Evolutionary conservation across 2,113 vertebrate species (phyloP).

Genomic region (Anoura caudifer): DNA sequence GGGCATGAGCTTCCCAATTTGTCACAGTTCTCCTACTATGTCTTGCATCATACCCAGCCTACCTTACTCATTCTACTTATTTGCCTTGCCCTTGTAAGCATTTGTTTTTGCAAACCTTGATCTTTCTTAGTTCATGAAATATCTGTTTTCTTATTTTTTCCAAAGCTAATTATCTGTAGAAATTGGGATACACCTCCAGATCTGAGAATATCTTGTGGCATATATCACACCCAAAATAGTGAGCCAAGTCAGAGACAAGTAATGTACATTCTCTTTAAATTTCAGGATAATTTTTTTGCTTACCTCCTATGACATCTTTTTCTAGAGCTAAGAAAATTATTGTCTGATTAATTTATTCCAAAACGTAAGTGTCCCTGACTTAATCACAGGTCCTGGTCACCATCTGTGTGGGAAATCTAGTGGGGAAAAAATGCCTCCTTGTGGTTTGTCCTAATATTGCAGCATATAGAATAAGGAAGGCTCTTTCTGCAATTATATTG

Average conservation of each 20-base stretch:
- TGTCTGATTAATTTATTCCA: not conserved
- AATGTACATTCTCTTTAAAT: not conserved
- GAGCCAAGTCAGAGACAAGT: not conserved
- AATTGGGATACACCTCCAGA: not conserved
- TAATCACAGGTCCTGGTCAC: not conserved
- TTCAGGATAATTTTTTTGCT: not conserved
- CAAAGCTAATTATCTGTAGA: not conserved
- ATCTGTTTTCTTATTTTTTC: not conserved
- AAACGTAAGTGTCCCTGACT: not conserved
- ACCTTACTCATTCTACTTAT: not conserved
- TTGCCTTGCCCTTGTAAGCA: not conserved
- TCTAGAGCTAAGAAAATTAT: not conserved
- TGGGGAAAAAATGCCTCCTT: not conserved
- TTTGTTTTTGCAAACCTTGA: not conserved
- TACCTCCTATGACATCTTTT: not conserved
- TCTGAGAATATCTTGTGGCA: not conserved
- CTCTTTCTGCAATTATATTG: not conserved
- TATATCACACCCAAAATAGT: not conserved
- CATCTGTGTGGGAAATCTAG: not conserved
- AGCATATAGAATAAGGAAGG: not conserved
- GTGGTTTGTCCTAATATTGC: conserved; percentile 30
- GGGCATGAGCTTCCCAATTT: not conserved
- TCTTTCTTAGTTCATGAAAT: not conserved
- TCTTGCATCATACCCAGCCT: not conserved
- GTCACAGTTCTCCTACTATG: too few relatives aligned